Evolutionary conservation across 2,113 vertebrate genomes (phyloP), one percentile per base, ranked within the genome.

Genomic region (Rattus rattus): DNA sequence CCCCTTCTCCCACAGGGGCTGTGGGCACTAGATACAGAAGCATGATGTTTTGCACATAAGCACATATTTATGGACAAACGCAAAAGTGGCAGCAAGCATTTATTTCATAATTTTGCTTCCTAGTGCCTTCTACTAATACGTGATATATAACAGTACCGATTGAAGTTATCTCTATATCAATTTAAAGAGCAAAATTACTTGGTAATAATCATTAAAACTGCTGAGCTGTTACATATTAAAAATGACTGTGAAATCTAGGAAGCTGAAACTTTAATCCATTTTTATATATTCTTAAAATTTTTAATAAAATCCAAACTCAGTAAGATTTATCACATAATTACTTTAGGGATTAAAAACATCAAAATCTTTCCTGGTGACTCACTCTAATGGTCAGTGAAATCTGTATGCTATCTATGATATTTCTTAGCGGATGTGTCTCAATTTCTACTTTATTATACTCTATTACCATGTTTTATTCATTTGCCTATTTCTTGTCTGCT

Each of bases 381-480:
- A 77, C 96, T 97, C 97, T 97, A 96, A 96, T 96, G 96, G 96
- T 85, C 96, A 97, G 88, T 97, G 92, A 97, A 95, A 98, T 97
- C 61, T 97, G 79, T 95, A 92, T 97, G 91, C 85, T 90, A 84
- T 92, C 96, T 97, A 87, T 80, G 83, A 93, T 97, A 87, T 90
- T 95, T 79, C 69, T 96, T 96, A 93, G 91, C 90, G 90, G 91
- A 77, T 97, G 94, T 97, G 87, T 98, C 97, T 97, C 94, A 95
- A 97, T 98, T 98, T 97, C 77, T 95, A 77, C 77, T 95, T 97
- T 97, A 98, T 96, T 96, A 91, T 70, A 95, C 88, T 97, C 91
- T 85, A 96, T 98, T 96, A 95, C 81, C 63, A 96, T 97, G 90
- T 97, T 97, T 97, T 97, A 98, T 97, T 98, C 95, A 97, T 97